Evolutionary conservation across 1,140 invertebrate species (phyloP).

Genomic region (Nephotettix cincticeps): DNA sequence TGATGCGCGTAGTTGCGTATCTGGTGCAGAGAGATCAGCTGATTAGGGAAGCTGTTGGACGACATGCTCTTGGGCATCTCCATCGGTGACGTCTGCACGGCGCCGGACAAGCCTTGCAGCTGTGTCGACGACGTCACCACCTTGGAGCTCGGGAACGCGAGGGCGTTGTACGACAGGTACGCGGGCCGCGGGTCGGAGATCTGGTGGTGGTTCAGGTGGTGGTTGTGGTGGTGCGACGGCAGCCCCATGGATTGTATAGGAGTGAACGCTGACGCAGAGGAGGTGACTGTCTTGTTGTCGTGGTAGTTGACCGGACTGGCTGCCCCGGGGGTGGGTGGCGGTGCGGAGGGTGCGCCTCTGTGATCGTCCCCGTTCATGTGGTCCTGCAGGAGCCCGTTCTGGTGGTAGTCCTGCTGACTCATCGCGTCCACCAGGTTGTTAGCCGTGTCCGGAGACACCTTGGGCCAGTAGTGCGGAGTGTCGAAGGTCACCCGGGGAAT

Average conservation of each 20-base stretch:
- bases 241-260: constrained; percentile 82
- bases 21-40: constrained; percentile 93
- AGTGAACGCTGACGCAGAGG: constrained; percentile 84
- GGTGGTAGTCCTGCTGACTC: constrained; percentile 56
- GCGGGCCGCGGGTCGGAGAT: constrained; percentile 67
- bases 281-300: constrained; percentile 46
- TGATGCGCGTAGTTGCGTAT: constrained; percentile 96
- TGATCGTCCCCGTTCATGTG: constrained; percentile 44
- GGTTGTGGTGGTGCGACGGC: constrained; percentile 67
- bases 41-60: constrained; percentile 85
- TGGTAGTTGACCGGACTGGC: constrained; percentile 49
- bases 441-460: constrained; percentile 54
- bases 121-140: constrained; percentile 39
- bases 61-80: constrained; percentile 53
- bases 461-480: constrained; percentile 49
- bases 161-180: constrained; percentile 89
- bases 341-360: constrained; percentile 49
- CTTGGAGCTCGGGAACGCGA: constrained; percentile 53
- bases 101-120: constrained; percentile 44
- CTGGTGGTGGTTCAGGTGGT: constrained; percentile 55
- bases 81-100: constrained; percentile 43
- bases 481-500: constrained; percentile 42
- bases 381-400: constrained; percentile 45
- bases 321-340: constrained; percentile 46
- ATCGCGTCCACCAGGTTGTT: constrained; percentile 45